A percentile compares a stretch with the other conserved stretches of the same genome.
These are phyloP conservation scores for Suillia variegata DNA, from an alignment of 2,888 invertebrate genomes.

Conservation along the genomic window DNA sequence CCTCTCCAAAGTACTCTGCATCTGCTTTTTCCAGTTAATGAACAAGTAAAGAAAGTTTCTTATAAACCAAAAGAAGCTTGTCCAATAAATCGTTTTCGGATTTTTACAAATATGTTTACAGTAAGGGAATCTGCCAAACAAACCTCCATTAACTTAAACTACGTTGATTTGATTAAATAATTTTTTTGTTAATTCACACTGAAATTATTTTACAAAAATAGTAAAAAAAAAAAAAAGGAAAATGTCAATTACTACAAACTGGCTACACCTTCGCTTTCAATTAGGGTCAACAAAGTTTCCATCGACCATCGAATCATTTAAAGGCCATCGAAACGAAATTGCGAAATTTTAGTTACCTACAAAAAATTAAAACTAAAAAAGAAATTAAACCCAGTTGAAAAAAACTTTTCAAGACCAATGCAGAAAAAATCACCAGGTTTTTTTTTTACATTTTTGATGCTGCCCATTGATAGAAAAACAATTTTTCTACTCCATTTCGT, in stretches of 20 bases:
- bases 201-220: not conserved
- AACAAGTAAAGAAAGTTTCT: too few species aligned
- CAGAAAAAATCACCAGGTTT: slow-evolving; percentile 14
- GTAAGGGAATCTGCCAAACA: too few species aligned
- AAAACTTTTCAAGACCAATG: slow-evolving; percentile 22
- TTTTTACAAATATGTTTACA: too few species aligned
- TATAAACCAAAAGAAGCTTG: too few species aligned
- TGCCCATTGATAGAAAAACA: slow-evolving; percentile 49
- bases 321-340: not conserved
- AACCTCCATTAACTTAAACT: too few species aligned
- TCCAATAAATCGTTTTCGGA: too few species aligned
- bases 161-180: too few species aligned
- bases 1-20: too few species aligned
- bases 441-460: slow-evolving; percentile 34
- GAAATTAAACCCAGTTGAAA: slow-evolving; percentile 5
- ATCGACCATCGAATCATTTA: not conserved
- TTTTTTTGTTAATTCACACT: too few species aligned
- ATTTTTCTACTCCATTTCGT: slow-evolving; percentile 54
- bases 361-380: slow-evolving; percentile 23
- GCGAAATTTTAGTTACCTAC: not conserved
- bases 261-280: not conserved
- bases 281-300: not conserved
- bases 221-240: slow-evolving; percentile 1
- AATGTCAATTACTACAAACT: too few species aligned
- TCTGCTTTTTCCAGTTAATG: too few species aligned